Evolutionary conservation across 1,140 invertebrate species (phyloP).

Genomic region (Heliothis virescens): DNA sequence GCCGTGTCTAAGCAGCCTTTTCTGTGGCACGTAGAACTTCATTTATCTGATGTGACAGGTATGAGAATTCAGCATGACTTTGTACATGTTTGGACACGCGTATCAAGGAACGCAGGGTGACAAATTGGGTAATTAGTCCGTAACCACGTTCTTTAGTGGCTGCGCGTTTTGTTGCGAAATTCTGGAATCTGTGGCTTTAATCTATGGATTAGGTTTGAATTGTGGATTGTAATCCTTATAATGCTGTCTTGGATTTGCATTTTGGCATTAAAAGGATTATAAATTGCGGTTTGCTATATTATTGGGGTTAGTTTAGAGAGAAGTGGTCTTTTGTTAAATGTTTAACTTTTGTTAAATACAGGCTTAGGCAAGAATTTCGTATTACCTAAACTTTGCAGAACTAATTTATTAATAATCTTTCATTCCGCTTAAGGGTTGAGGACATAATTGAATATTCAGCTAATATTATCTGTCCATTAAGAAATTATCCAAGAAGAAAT

Average conservation of each 20-base stretch:
- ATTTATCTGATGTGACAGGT: slow-evolving; percentile 70
- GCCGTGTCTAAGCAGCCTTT: slow-evolving; percentile 63
- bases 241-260: not conserved
- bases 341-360: no score
- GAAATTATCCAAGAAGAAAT: slow-evolving; percentile 43
- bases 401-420: not conserved
- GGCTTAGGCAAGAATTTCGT: no score
- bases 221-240: slow-evolving; percentile 14
- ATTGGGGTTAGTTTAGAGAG: not conserved
- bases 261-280: slow-evolving; percentile 2
- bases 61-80: slow-evolving; percentile 60
- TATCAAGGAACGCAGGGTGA: slow-evolving; percentile 56
- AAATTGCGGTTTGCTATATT: not conserved
- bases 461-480: slow-evolving; percentile 33
- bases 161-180: slow-evolving; percentile 51
- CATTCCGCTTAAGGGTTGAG: not conserved
- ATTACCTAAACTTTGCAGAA: not conserved
- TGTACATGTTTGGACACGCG: slow-evolving; percentile 34
- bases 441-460: not conserved
- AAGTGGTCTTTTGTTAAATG: not conserved
- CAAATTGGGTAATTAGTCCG: slow-evolving; percentile 75
- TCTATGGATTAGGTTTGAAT: not conserved
- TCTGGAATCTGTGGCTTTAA: slow-evolving; percentile 22
- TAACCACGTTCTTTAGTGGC: slow-evolving; percentile 61
- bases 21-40: slow-evolving; percentile 63